These are phyloP conservation scores for Mesorhabditis spiculigera DNA, from an alignment of 2,888 invertebrate genomes.

Conservation along the genomic window DNA sequence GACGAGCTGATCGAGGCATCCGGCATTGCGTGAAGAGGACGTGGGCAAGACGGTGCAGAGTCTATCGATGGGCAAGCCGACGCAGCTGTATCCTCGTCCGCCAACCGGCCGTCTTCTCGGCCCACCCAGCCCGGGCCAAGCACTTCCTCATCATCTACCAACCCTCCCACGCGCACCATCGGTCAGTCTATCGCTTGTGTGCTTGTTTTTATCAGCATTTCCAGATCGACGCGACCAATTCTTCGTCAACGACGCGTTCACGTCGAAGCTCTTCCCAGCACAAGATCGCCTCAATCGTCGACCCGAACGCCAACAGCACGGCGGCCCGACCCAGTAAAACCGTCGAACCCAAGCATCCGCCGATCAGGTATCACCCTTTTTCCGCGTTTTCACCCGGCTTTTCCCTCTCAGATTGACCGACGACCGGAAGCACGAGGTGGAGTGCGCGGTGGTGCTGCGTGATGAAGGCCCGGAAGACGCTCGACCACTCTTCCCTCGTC, in stretches of 20 bases:
- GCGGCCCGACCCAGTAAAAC: too few relatives aligned
- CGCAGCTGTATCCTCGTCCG: conserved; percentile 24
- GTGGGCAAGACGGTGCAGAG: conserved; percentile 91
- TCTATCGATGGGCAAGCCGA: conserved; percentile 85
- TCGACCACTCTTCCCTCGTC: conserved; percentile 67
- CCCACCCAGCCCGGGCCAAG: too few relatives aligned
- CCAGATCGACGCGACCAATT: conserved; percentile 42
- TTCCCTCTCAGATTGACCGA: conserved; percentile 74
- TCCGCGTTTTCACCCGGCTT: too few relatives aligned
- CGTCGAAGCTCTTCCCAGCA: conserved; percentile 85
- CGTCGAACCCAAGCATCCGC: too few relatives aligned
- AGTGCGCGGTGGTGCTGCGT: conserved; percentile 97
- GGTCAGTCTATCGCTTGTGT: background rate
- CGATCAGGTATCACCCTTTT: too few relatives aligned
- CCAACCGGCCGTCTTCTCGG: too few relatives aligned
- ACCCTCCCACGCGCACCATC: background rate
- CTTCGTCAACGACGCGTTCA: conserved; percentile 89
- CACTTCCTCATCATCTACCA: too few relatives aligned
- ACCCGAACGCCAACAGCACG: too few relatives aligned
- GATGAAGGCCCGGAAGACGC: conserved; percentile 94
- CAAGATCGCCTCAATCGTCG: too few relatives aligned
- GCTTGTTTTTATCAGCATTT: background rate
- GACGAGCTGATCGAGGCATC: too few relatives aligned
- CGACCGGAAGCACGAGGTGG: conserved; percentile 97
- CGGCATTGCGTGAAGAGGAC: conserved; percentile 75